Conservation (phyloP, 2,113 vertebrate genomes). For the Aythya baeri region DNA sequence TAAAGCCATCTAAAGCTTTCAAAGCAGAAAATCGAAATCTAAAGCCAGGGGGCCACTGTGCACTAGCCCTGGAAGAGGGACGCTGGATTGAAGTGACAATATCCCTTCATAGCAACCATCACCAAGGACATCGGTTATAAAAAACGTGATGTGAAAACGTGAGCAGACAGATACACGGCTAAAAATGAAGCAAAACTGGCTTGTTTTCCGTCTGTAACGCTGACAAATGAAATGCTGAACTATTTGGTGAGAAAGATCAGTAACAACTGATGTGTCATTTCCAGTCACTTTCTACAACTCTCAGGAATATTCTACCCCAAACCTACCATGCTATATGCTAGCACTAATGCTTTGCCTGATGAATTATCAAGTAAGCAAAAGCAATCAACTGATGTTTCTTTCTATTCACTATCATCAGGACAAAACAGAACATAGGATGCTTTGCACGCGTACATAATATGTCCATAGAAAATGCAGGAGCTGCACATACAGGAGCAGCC, state of each 20-base stretch:
- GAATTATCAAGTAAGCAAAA: not conserved
- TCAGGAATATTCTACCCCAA: not conserved
- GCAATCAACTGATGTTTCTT: not conserved
- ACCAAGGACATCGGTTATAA: slow-evolving; percentile 41
- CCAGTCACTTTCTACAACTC: not conserved
- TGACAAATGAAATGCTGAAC: not conserved
- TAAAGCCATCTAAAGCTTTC: not conserved
- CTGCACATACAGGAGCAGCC: not conserved
- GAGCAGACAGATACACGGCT: not conserved
- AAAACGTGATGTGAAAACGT: not conserved
- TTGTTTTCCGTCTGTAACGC: not conserved
- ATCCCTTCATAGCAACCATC: slow-evolving; percentile 54
- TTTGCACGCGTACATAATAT: not conserved
- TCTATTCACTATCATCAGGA: not conserved
- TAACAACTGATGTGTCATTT: not conserved
- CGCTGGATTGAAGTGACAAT: not conserved
- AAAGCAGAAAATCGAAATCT: not conserved
- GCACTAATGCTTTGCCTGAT: not conserved
- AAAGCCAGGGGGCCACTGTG: not conserved
- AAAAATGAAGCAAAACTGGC: not conserved
- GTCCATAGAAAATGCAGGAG: not conserved
- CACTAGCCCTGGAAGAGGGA: not conserved
- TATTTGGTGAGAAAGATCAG: not conserved
- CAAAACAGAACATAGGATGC: not conserved
- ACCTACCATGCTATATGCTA: not conserved